Conservation (phyloP, 2,797 vertebrate species). For the Xenops minutus region DNA sequence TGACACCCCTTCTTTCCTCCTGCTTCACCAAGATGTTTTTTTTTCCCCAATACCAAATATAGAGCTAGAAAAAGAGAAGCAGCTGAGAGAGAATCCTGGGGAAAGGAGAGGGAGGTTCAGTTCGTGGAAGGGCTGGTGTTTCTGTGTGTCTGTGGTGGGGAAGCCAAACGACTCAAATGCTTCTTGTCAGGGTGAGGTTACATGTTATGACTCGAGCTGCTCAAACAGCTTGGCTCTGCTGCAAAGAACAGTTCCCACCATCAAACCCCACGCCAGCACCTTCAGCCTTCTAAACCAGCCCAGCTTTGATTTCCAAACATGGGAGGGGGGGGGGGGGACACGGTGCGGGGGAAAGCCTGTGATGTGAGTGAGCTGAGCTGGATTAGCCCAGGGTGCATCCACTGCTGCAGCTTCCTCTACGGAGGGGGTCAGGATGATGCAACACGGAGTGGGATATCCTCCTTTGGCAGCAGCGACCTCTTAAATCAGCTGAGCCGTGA, state of each 20-base stretch:
- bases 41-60: background rate
- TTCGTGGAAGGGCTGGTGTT: background rate
- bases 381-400: background rate
- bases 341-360: background rate
- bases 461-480: constrained; percentile 45
- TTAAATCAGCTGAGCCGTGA: constrained; percentile 47
- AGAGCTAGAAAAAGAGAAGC: constrained; percentile 19
- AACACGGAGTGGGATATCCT: constrained; percentile 26
- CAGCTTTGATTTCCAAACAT: background rate
- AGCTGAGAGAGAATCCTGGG: background rate
- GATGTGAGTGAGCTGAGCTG: background rate
- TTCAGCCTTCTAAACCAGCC: background rate
- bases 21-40: constrained; percentile 6
- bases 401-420: background rate
- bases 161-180: background rate
- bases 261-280: rapidly evolving
- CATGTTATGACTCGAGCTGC: background rate
- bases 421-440: background rate
- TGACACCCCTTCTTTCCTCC: constrained; percentile 54
- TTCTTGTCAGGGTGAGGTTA: background rate
- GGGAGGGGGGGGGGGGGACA: rapidly evolving
- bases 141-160: background rate
- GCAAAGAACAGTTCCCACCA: background rate
- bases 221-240: background rate
- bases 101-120: background rate